A percentile compares a stretch with the other conserved stretches of the same genome.
phyloP scores from a whole-genome alignment of 2,888 invertebrate species.

The Xestia xanthographa region DNA sequence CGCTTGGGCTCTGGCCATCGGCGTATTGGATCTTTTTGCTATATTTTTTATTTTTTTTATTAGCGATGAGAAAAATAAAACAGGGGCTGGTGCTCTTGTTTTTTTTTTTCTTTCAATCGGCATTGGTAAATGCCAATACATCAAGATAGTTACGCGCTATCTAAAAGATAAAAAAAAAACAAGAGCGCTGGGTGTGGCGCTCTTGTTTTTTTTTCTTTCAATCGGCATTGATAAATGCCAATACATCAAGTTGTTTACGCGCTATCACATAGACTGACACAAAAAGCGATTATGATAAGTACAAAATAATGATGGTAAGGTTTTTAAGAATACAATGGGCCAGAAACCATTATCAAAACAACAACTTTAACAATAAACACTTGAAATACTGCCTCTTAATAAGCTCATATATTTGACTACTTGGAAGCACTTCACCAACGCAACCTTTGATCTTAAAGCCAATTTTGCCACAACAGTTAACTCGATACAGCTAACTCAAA shows the following conservation, averaged over 20 bases:
- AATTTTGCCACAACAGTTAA: conserved; percentile 24
- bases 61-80: not conserved
- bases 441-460: conserved; percentile 26
- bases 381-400: not conserved
- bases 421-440: not conserved
- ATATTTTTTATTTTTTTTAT: not conserved
- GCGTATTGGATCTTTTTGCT: not conserved
- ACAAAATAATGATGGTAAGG: not conserved
- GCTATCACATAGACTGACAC: not conserved
- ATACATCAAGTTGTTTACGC: not conserved
- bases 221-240: not conserved
- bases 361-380: not conserved
- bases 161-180: not conserved
- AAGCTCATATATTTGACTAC: not conserved
- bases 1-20: not conserved
- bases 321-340: not conserved
- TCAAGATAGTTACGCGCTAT: not conserved
- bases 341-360: not conserved
- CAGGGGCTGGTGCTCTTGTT: not conserved
- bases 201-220: not conserved
- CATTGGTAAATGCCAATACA: not conserved
- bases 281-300: not conserved
- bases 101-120: not conserved
- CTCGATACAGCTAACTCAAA: conserved; percentile 29
- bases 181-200: too few relatives aligned